A percentile compares a stretch with the other conserved stretches of the same genome.
phyloP scores from a whole-genome alignment of 2,888 invertebrate species.

The Meiosimyza decipiens region DNA sequence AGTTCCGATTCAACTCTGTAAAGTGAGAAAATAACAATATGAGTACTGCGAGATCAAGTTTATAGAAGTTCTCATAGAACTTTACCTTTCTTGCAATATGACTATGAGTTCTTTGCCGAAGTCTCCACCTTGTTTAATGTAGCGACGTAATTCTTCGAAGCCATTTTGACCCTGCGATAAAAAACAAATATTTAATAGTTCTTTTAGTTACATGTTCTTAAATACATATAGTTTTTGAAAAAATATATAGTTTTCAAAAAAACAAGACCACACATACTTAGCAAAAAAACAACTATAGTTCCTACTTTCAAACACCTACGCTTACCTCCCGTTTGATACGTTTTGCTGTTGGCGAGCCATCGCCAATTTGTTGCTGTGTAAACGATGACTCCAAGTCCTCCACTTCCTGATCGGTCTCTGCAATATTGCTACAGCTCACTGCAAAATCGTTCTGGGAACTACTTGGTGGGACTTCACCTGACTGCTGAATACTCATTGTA shows the following conservation, averaged over 20 bases:
- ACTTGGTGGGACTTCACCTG: constrained; percentile 1
- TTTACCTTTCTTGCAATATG: constrained; percentile 91
- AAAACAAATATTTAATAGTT: not conserved
- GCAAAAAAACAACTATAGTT: not conserved
- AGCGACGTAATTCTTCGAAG: constrained; percentile 91
- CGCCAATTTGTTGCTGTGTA: constrained; percentile 53
- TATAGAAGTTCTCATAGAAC: not conserved
- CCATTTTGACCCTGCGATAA: constrained; percentile 86
- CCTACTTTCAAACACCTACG: not conserved
- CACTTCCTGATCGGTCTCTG: constrained; percentile 45
- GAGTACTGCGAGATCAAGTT: not conserved
- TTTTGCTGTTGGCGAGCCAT: constrained; percentile 57
- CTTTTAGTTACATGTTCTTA: not conserved
- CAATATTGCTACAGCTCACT: constrained; percentile 52
- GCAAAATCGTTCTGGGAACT: constrained; percentile 17
- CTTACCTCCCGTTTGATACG: constrained; percentile 59
- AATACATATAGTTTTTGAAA: not conserved
- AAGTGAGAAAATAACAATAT: not conserved
- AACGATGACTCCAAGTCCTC: constrained; percentile 52
- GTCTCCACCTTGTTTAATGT: constrained; percentile 94
- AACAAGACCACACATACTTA: constrained; percentile 17
- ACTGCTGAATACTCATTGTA: constrained; percentile 36
- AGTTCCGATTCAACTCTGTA: constrained; percentile 89
- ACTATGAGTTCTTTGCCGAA: constrained; percentile 91
- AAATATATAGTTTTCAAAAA: not conserved